Evolutionary conservation across 2,113 vertebrate species (phyloP), one percentile per base, ranked within the genome.

Genomic region (Ancistrus triradiatus): DNA sequence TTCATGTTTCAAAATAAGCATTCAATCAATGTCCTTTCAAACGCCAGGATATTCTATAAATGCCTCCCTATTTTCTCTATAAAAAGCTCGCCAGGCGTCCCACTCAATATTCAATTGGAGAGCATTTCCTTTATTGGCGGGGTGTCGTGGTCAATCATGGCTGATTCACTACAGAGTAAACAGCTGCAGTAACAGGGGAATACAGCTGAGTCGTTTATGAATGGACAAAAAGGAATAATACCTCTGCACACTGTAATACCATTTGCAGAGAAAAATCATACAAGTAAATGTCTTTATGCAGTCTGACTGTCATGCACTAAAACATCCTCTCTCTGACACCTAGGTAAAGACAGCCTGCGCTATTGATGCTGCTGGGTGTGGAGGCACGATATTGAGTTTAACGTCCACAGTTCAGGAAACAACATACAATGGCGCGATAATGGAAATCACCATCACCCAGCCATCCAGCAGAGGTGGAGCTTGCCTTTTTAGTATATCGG

Each of bases 341-440:
- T 74, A 27, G 50, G 37, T 69, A 61, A 61, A 66, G 56, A 31
- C 56, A 21, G 58, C n/a, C 56, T 28, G 58, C n/a, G 33, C 48
- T 37, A 47, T 19, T 37, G 10, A 2, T 25, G 13, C 18, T 43
- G 46, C 14, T 14, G 57, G n/a, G n/a, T n/a, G n/a, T n/a, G n/a
- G n/a, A n/a, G n/a, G 40, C n/a, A 48, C 59, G 67, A 70, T 50
- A 59, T 46, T 58, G 33, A 70, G 40, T 62, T 62, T 66, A 57
- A 43, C 31, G 63, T 51, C 33, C n/a, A 25, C 28, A 40, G 38
- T 53, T 48, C 33, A 35, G 37, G 42, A 66, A 62, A 57, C 37
- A 53, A 63, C 58, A 19, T 40, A 69, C 63, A 74, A 47, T 59
- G 53, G n/a, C n/a, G n/a, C 43, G 50, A 49, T 49, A 47, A 64